phyloP scores from a whole-genome alignment of 1,140 invertebrate genomes.

The Drosophila baimaii region DNA sequence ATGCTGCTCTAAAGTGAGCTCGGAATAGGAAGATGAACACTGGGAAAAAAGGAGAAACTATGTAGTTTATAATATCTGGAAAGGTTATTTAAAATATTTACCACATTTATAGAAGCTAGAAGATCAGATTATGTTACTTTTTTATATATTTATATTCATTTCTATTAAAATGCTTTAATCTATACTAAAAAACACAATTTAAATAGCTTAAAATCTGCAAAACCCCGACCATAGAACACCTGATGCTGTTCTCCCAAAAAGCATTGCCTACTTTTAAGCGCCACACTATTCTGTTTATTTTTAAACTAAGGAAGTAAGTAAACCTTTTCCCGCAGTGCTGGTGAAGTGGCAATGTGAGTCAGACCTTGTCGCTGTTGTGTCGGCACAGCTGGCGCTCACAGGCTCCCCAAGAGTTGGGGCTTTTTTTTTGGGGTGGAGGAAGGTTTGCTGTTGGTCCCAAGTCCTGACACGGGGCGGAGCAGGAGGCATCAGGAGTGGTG shows the following conservation, averaged over 20 bases:
- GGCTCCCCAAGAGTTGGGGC: slow-evolving; percentile 9
- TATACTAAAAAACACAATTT: not conserved
- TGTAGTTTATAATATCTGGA: not conserved
- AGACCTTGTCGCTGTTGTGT: slow-evolving; percentile 38
- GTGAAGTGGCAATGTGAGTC: slow-evolving; percentile 14
- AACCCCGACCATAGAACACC: not conserved
- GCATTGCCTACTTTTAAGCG: too few relatives aligned
- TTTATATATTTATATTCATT: too few relatives aligned
- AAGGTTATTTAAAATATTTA: too few relatives aligned
- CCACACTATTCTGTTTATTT: too few relatives aligned
- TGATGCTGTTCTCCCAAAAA: not conserved
- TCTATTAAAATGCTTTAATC: too few relatives aligned
- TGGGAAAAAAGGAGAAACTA: not conserved
- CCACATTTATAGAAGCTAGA: not conserved
- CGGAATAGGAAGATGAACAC: not conserved
- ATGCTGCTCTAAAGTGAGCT: slow-evolving; percentile 35
- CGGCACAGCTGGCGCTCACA: slow-evolving; percentile 45
- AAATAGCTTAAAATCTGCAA: not conserved
- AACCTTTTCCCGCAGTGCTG: slow-evolving; percentile 20
- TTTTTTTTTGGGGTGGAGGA: not conserved
- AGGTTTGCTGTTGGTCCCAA: not conserved
- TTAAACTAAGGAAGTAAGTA: too few relatives aligned
- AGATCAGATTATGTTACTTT: too few relatives aligned
- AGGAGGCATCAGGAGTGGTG: slow-evolving; percentile 16
- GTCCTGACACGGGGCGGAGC: not conserved